Evolutionary conservation across 1,140 invertebrate species (phyloP), one percentile per base, ranked within the genome.

Genomic region (Druon quercuslanigerum): DNA sequence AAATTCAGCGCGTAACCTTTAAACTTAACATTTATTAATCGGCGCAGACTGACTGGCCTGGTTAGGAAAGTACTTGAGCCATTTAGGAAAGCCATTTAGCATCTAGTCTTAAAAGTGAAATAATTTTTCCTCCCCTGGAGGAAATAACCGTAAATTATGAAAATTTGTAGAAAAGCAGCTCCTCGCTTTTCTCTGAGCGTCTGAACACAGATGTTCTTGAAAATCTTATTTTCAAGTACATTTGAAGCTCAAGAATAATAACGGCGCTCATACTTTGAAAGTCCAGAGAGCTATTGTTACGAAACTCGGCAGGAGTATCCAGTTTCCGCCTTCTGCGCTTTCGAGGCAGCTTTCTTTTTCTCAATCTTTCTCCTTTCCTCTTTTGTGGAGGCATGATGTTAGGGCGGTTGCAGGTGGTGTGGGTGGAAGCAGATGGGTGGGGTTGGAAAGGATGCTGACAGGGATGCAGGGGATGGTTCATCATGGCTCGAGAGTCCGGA

Each of bases 321-420:
- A 66, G 60, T 66, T 66, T 66, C 60, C 60, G 60, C 60, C 60
- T 66, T 66, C 60, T 66, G 60, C 60, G 60, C 60, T 66, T 66
- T 66, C 60, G 11, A 33, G 13, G 25, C 25, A 33, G 13, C 60
- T 66, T 33, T 66, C 20, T 25, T 33, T 66, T 13, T 56, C 33
- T 33, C n/a, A 66, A 40, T 66, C 60, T 66, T 46, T 66, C 25
- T 33, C 60, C 7, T 16, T 66, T 66, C 25, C 60, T 40, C 60
- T 66, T 66, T 66, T 40, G 60, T 66, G n/a, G 14, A 66, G 20
- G 60, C 33, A 66, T 46, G 25, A 40, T 66, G 46, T 66, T 66
- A 66, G 14, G 60, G 25, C 25, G 17, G 56, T 20, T 11, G 56
- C 33, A 40, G 25, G 33, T 66, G 60, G 12, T 66, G 33, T 66